A percentile compares a stretch with the other conserved stretches of the same genome.
phyloP scores from a whole-genome alignment of 2,888 invertebrate species.

The Sisyra terminalis region DNA sequence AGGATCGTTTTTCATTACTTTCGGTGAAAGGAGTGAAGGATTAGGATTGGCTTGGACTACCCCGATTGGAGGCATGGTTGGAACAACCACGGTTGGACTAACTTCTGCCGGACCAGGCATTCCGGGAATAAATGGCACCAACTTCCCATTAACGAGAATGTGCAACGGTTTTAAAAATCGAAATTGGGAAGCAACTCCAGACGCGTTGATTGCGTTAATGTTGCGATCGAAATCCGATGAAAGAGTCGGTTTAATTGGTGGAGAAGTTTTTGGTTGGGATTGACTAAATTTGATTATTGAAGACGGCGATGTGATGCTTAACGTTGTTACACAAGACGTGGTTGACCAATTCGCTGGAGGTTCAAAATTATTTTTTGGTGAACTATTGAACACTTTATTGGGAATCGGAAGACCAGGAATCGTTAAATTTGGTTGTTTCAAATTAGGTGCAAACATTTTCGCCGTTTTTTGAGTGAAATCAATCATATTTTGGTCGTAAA shows the following conservation, averaged over 20 bases:
- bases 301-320: not conserved
- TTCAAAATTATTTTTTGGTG: slow-evolving; percentile 6
- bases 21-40: no score
- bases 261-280: not conserved
- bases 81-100: slow-evolving; percentile 4
- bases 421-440: slow-evolving; percentile 23
- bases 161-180: slow-evolving; percentile 23
- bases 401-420: slow-evolving; percentile 19
- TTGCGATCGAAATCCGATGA: not conserved
- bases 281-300: not conserved
- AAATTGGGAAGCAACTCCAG: not conserved
- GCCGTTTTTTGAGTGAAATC: slow-evolving; percentile 29
- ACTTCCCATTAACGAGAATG: slow-evolving; percentile 43
- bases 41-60: no score
- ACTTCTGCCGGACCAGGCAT: slow-evolving; percentile 56
- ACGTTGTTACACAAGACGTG: slow-evolving; percentile 1
- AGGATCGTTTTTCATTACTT: no score
- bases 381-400: slow-evolving; percentile 7
- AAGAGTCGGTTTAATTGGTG: not conserved
- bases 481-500: slow-evolving; percentile 20
- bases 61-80: no score
- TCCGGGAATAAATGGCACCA: slow-evolving; percentile 75
- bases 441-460: slow-evolving; percentile 25
- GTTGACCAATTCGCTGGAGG: not conserved
- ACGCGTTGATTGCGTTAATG: not conserved